These are phyloP conservation scores for Epsilonema sp. DNA, from an alignment of 2,888 invertebrate species.

Conservation along the genomic window DNA sequence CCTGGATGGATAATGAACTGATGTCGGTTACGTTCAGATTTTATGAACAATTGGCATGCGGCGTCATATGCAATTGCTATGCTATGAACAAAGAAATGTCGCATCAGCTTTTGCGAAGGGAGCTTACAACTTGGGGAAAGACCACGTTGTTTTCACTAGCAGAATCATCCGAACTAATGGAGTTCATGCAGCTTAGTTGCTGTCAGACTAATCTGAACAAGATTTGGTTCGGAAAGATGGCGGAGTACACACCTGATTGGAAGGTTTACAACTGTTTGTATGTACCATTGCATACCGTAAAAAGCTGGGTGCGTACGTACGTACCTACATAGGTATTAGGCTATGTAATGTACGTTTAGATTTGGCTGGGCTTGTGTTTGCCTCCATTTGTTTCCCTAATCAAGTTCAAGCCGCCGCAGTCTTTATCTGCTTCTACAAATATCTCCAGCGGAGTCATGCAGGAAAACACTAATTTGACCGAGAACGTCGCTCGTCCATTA, in stretches of 20 bases:
- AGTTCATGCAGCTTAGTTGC: slow-evolving; percentile 29
- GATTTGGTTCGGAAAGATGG: slow-evolving; percentile 32
- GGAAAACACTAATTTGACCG: too few relatives aligned
- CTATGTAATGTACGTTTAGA: too few relatives aligned
- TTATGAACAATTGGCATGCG: slow-evolving; percentile 26
- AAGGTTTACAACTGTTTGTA: slow-evolving; percentile 20
- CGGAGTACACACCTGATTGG: slow-evolving; percentile 26
- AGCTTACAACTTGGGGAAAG: slow-evolving; percentile 21
- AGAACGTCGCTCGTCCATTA: too few relatives aligned
- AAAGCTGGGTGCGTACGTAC: too few relatives aligned
- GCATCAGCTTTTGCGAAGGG: slow-evolving; percentile 23
- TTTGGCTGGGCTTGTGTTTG: too few relatives aligned
- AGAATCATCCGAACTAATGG: slow-evolving; percentile 23
- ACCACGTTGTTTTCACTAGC: slow-evolving; percentile 27
- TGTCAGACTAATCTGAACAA: slow-evolving; percentile 31
- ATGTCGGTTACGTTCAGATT: slow-evolving; percentile 17
- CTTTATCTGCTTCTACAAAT: too few relatives aligned
- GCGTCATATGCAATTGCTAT: slow-evolving; percentile 28
- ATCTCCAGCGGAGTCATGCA: too few relatives aligned
- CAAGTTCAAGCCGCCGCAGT: too few relatives aligned
- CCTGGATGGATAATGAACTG: too few relatives aligned
- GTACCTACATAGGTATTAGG: too few relatives aligned
- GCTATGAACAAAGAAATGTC: slow-evolving; percentile 16
- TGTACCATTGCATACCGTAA: too few relatives aligned
- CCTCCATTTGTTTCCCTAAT: too few relatives aligned